Conservation (phyloP, 2,888 invertebrate species). For the Nomada fabriciana region DNA sequence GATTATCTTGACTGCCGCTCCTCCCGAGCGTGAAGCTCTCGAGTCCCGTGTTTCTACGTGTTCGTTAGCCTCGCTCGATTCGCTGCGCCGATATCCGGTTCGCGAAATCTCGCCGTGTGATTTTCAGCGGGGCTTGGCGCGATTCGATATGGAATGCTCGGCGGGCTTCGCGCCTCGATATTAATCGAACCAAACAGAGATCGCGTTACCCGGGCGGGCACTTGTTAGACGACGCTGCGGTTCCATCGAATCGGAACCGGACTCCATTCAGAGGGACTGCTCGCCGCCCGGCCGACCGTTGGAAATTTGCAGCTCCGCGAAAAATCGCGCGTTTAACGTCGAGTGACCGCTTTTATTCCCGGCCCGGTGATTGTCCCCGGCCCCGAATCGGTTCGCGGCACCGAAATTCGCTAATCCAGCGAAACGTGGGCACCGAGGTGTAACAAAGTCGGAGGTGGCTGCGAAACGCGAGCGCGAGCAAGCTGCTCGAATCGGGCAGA, state of each 20-base stretch:
- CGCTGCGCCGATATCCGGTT: slow-evolving; percentile 36
- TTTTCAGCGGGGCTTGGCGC: background rate
- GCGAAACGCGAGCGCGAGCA: no score
- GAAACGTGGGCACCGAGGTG: slow-evolving; percentile 40
- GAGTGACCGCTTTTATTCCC: slow-evolving; percentile 19
- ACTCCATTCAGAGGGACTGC: slow-evolving; percentile 18
- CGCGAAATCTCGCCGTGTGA: background rate
- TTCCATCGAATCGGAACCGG: slow-evolving; percentile 12
- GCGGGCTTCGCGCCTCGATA: background rate
- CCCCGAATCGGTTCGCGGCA: slow-evolving; percentile 3
- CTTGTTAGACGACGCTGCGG: background rate
- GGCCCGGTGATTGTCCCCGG: slow-evolving; percentile 35
- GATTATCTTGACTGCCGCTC: slow-evolving; percentile 36
- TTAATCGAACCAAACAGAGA: slow-evolving; percentile 15
- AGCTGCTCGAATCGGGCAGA: no score
- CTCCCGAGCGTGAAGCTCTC: slow-evolving; percentile 25
- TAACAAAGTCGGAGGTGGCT: slow-evolving; percentile 13
- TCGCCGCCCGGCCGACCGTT: slow-evolving; percentile 11
- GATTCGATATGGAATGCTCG: background rate
- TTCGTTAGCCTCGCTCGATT: slow-evolving; percentile 31
- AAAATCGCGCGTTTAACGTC: slow-evolving; percentile 29
- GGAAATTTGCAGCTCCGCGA: slow-evolving; percentile 28
- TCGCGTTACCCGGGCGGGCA: background rate
- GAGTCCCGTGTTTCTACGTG: slow-evolving; percentile 36
- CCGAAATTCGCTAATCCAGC: slow-evolving; percentile 43